phyloP scores from a whole-genome alignment of 1,140 invertebrate genomes.

The Stenopsyche tienmushanensis region DNA sequence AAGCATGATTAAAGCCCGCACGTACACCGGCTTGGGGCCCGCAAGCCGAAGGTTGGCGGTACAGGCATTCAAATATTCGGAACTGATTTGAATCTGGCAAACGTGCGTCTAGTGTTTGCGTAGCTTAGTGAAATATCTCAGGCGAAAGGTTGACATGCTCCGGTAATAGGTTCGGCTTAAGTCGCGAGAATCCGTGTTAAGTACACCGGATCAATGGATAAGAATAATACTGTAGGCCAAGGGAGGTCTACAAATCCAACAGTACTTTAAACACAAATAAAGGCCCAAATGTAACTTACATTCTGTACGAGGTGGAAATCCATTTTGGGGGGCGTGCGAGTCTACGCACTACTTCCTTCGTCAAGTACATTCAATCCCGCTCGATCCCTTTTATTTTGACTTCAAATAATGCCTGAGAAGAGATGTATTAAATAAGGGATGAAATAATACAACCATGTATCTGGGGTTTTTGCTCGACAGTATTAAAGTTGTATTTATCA shows the following conservation, averaged over 20 bases:
- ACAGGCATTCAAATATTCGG: no score
- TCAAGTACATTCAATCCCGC: no score
- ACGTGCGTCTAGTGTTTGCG: slow-evolving; percentile 11
- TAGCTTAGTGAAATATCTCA: not conserved
- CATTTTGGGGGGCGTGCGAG: no score
- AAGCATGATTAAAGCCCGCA: no score
- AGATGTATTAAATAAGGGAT: no score
- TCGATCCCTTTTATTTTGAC: no score
- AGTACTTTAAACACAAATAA: not conserved
- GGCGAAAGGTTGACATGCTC: slow-evolving; percentile 12
- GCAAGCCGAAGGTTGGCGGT: not conserved
- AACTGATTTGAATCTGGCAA: no score
- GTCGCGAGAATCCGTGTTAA: slow-evolving; percentile 11
- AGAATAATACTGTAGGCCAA: slow-evolving; percentile 21
- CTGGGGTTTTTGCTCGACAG: no score
- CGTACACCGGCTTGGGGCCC: not conserved
- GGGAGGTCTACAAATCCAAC: not conserved
- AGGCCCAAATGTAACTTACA: not conserved
- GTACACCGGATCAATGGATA: slow-evolving; percentile 17
- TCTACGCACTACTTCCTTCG: no score
- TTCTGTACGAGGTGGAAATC: not conserved
- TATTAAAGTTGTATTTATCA: no score
- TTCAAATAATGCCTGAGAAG: no score
- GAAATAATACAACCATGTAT: no score
- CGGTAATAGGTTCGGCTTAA: slow-evolving; percentile 3